phyloP scores from a whole-genome alignment of 2,888 invertebrate species.

The Torymus auratus region DNA sequence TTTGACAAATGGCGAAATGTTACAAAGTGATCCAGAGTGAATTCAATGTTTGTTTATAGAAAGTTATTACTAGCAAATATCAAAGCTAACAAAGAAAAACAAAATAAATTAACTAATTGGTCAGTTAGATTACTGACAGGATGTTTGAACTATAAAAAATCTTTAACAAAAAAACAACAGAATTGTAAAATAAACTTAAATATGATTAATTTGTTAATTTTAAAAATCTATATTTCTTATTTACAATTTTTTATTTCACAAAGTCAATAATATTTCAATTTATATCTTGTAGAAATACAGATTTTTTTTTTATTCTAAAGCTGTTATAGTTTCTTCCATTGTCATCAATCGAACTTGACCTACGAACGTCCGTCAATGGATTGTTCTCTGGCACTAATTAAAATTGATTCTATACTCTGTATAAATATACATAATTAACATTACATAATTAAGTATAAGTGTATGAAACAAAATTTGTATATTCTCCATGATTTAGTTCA shows the following conservation, averaged over 20 bases:
- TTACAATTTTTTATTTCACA: slow-evolving; percentile 29
- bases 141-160: slow-evolving; percentile 34
- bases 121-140: slow-evolving; percentile 47
- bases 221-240: slow-evolving; percentile 41
- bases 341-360: slow-evolving; percentile 39
- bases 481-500: slow-evolving; percentile 59
- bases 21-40: slow-evolving; percentile 74
- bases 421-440: slow-evolving; percentile 62
- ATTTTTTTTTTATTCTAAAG: slow-evolving; percentile 38
- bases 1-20: slow-evolving; percentile 82
- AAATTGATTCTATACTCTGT: slow-evolving; percentile 58
- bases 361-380: slow-evolving; percentile 37
- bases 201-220: slow-evolving; percentile 25
- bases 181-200: slow-evolving; percentile 49
- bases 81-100: slow-evolving; percentile 43
- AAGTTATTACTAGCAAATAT: slow-evolving; percentile 52
- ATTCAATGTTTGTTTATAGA: slow-evolving; percentile 43
- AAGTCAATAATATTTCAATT: slow-evolving; percentile 14
- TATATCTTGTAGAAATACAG: slow-evolving; percentile 32
- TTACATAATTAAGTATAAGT: slow-evolving; percentile 58
- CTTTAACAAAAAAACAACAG: slow-evolving; percentile 30
- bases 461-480: slow-evolving; percentile 60
- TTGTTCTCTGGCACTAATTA: slow-evolving; percentile 57
- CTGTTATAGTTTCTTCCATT: slow-evolving; percentile 50
- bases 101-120: slow-evolving; percentile 37